phyloP scores from a whole-genome alignment of 2,113 vertebrate genomes.

The western clawed frog (Xenopus tropicalis) region UCB_Xtro_10.0 CM004446.2:72164001-72164500 shows the following conservation, averaged over 20 bases:
- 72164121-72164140: not conserved
- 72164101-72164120: no score
- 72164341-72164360: constrained; percentile 1
- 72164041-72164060: no score
- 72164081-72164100: no score
- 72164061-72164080: no score
- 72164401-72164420: constrained; percentile 29
- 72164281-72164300: constrained; percentile 34
- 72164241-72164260: constrained; percentile 41
- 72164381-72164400: constrained; percentile 20
- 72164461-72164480: no score
- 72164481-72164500: no score
- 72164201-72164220: constrained; percentile 39
- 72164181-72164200: constrained; percentile 38
- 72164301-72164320: constrained; percentile 23
- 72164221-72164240: constrained; percentile 39
- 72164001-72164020: no score
- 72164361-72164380: constrained; percentile 28
- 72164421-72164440: constrained; percentile 33
- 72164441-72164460: no score
- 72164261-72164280: constrained; percentile 39
- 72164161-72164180: constrained; percentile 17
- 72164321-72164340: constrained; percentile 29
- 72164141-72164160: constrained; percentile 6
- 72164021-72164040: no score